A percentile compares a stretch with the other conserved stretches of the same genome.
These are phyloP conservation scores for Odontophorus gujanensis DNA, from an alignment of 2,113 vertebrate genomes.

Conservation along the genomic window DNA sequence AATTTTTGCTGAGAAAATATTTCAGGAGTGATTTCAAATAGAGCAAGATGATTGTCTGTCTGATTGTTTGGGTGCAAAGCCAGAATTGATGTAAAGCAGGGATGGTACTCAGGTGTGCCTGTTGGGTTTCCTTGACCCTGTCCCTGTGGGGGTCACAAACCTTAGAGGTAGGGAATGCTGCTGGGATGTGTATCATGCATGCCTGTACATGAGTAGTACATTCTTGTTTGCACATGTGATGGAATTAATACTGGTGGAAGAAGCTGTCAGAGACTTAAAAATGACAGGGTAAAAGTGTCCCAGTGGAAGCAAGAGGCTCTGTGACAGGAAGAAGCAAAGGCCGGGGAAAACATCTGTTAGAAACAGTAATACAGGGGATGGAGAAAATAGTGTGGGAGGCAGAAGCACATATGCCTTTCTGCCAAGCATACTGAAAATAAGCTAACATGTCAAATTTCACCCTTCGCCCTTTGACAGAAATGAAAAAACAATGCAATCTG, in stretches of 20 bases:
- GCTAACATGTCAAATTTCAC: neutral
- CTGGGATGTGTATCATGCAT: neutral
- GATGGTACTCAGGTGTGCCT: neutral
- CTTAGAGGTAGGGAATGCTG: neutral
- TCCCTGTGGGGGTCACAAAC: neutral
- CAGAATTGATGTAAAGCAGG: neutral
- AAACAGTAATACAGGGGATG: neutral
- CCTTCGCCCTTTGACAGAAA: neutral
- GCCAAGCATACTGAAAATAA: constrained; percentile 36
- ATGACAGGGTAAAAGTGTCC: constrained; percentile 19
- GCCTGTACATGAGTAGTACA: neutral
- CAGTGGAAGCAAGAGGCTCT: neutral
- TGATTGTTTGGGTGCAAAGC: neutral
- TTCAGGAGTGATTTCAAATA: neutral
- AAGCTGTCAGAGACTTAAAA: neutral
- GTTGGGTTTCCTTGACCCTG: neutral
- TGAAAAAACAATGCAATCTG: constrained; percentile 46
- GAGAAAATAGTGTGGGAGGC: constrained; percentile 10
- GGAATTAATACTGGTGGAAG: neutral
- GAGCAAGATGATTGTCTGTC: neutral
- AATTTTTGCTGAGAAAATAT: neutral
- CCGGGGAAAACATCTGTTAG: constrained; percentile 53
- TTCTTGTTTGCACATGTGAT: neutral
- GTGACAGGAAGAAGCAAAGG: constrained; percentile 23
- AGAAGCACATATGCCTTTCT: constrained; percentile 21